Evolutionary conservation across 2,113 vertebrate species (phyloP), one percentile per base, ranked within the genome.

Genomic region (Apteryx owenii): DNA sequence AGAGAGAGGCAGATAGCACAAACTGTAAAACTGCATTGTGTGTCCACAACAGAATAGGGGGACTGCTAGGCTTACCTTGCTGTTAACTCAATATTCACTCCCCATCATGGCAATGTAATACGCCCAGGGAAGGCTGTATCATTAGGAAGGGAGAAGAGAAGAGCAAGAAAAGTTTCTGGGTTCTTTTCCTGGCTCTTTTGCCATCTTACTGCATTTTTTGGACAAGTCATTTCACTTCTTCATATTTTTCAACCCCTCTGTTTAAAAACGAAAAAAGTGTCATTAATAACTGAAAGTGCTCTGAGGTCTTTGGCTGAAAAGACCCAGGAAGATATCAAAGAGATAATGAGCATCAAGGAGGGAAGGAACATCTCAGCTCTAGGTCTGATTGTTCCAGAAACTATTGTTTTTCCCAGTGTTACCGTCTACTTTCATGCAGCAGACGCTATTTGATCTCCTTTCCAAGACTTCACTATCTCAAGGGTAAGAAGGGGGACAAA

Each of bases 101-200:
- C 61, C 31, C 22, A 12, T 44, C 17, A 5, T 7, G 36, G 48
- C 70, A 56, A n/a, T 38, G 48, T 42, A 46, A 16, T 25, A 60
- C 18, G 17, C 65, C 20, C 51, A 62, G 48, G 28, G n/a, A 79
- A 76, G 64, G 25, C 23, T 73, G 13, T 79, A 20, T 89, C 13
- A 16, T 82, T n/a, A 53, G 40, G 40, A 88, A 33, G 17, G 28
- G 31, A 91, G 42, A 93, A 42, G 64, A 81, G 18, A 79, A 15
- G 19, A 91, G 33, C 40, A 56, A 62, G 38, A 68, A 62, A 79
- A 10, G 44, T 69, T 87, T 89, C 33, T 65, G 44, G 15, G 22
- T 72, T 82, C 78, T 94, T 28, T 93, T 91, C 40, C 88, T 93
- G 64, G 40, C 75, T 95, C 40, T 96, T 58, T 85, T 93, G 71